Evolutionary conservation across 2,888 invertebrate species (phyloP), one percentile per base, ranked within the genome.

Genomic region (Tachina lurida): DNA sequence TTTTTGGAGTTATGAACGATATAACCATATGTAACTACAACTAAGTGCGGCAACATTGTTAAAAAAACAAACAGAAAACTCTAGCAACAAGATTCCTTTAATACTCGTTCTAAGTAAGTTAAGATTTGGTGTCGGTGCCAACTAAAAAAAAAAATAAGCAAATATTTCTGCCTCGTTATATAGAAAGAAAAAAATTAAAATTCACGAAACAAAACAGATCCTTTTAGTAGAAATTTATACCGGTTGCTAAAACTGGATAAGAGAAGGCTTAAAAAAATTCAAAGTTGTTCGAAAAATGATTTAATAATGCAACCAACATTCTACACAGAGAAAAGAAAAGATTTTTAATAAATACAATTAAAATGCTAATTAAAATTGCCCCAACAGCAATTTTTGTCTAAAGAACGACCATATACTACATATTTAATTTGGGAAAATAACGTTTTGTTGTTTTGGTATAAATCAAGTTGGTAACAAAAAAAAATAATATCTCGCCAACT

Each of bases 281-380:
- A 39, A 60, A 73, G 45, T 19, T 41, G 58, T 63, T 71, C 22
- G n/a, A 22, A 52, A 81, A 82, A 82, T 85, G 70, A 78, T 82
- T 82, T 78, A 78, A 45, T 54, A 60, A 31, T 15, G 22, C 15
- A 41, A 4, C 31, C 2, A 31, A 31, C 31, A 4, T 31, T 2
- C 31, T 31, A 31, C 31, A 31, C 31, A 31, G 31, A 31, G 31
- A 31, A 31, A 4, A 31, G 2, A 31, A 31, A 31, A 31, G 3
- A 31, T 31, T 31, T 31, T 3, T 4, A 31, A 2, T 31, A 31
- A 31, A 31, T 2, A 31, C 31, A 31, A 31, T 31, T 31, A 4
- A 31, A 3, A 31, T 31, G 31, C 31, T 31, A 31, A 31, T 31
- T 31, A 31, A 31, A 31, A 31, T 31, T 31, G 31, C 31, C 22